Percentiles rank a stretch among this genome's conserved stretches.
These are phyloP conservation scores for Lucilia cuprina DNA, from an alignment of 1,140 invertebrate genomes.

Conservation along the genomic window DNA sequence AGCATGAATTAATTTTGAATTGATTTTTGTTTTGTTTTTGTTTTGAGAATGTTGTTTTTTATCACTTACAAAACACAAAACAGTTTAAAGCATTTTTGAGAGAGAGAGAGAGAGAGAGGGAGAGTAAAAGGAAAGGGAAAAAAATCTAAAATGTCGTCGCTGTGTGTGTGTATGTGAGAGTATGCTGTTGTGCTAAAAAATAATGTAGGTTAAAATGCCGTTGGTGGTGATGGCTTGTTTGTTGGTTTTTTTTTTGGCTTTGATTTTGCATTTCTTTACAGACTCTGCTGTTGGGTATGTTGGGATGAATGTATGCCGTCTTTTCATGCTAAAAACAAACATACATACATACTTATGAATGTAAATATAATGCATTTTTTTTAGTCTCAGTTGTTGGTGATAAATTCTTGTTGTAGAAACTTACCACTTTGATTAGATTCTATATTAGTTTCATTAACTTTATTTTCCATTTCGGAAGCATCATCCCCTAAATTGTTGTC, in stretches of 20 bases:
- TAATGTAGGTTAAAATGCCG: slow-evolving; percentile 11
- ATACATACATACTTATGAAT: not conserved
- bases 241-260: not conserved
- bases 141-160: not conserved
- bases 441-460: slow-evolving; percentile 16
- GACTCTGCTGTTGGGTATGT: no score
- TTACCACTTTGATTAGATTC: slow-evolving; percentile 30
- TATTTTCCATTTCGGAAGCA: slow-evolving; percentile 19
- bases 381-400: not conserved
- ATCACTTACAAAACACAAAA: not conserved
- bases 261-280: no score
- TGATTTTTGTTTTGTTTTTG: not conserved
- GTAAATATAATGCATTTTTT: not conserved
- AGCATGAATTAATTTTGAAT: not conserved
- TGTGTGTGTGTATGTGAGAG: not conserved
- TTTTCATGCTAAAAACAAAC: no score
- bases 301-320: no score
- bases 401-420: not conserved
- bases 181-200: not conserved
- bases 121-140: not conserved
- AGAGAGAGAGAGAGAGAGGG: not conserved
- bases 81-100: not conserved
- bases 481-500: slow-evolving; percentile 24
- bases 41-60: not conserved
- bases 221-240: not conserved